Conservation (phyloP, 2,113 vertebrate species). For the Ciconia maguari region DNA sequence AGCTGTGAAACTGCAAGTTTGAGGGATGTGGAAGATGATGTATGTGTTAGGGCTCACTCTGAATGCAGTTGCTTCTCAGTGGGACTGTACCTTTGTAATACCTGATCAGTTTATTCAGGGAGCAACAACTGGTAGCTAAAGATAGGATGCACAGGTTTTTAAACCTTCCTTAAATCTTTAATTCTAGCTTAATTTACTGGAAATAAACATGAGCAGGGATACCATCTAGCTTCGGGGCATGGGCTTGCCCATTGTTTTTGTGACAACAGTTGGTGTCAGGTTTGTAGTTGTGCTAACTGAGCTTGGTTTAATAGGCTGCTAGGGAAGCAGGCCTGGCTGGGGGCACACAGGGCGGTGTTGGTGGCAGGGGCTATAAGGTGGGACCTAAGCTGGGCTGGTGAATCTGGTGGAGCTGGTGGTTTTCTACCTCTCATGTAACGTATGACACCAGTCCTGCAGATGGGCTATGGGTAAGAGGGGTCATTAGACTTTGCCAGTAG, state of each 20-base stretch:
- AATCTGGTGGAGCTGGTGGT: background rate
- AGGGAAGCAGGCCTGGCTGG: background rate
- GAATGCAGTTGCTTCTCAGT: background rate
- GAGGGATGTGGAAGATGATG: background rate
- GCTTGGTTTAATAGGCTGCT: background rate
- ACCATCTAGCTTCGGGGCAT: background rate
- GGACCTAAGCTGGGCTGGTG: background rate
- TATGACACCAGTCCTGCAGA: background rate
- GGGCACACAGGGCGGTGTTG: fast-evolving
- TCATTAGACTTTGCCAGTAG: background rate
- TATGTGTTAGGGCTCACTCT: background rate
- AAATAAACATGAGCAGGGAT: constrained; percentile 15
- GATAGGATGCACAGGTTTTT: background rate
- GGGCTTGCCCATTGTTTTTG: background rate
- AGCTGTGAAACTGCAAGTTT: background rate
- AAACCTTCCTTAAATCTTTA: constrained; percentile 7
- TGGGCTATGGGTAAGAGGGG: background rate
- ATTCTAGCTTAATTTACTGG: constrained; percentile 45
- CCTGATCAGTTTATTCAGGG: background rate
- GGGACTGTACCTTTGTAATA: background rate
- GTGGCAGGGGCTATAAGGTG: background rate
- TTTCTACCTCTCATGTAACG: fast-evolving
- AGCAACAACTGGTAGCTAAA: background rate
- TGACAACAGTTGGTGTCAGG: background rate
- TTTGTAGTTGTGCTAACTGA: background rate